Percentiles rank a stretch among this genome's conserved stretches.
These are phyloP conservation scores for Ivindomyrus marchei DNA, from an alignment of 2,113 vertebrate genomes.

Conservation along the genomic window DNA sequence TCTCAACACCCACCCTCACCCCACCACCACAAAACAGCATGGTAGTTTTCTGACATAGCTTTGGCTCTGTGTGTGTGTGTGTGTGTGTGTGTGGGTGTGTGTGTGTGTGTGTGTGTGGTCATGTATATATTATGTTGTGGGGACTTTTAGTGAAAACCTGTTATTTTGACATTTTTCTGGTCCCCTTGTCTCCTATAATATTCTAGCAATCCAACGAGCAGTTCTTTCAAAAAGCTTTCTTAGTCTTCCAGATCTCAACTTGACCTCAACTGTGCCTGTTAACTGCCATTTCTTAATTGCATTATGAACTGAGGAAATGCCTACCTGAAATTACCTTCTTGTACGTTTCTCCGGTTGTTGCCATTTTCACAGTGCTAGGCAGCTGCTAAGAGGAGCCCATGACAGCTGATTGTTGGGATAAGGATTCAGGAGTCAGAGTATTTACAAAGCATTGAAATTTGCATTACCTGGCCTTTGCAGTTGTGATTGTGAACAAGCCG, in stretches of 20 bases:
- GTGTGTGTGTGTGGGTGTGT: not conserved
- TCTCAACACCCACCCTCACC: no score
- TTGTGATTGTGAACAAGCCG: not conserved
- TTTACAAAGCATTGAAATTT: not conserved
- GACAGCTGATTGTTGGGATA: not conserved
- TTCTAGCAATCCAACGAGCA: not conserved
- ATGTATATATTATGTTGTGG: not conserved
- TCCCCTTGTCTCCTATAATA: not conserved
- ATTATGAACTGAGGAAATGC: not conserved
- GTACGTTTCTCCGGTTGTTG: not conserved
- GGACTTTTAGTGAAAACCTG: no score
- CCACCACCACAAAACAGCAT: no score
- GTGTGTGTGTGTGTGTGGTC: not conserved
- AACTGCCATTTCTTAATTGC: not conserved
- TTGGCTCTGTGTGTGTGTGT: not conserved
- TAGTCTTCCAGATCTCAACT: no score
- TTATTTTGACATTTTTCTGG: no score
- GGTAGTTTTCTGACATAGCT: no score
- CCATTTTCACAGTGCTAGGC: not conserved
- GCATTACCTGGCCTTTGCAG: not conserved
- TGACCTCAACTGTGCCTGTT: not conserved
- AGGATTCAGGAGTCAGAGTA: not conserved
- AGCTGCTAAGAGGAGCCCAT: not conserved
- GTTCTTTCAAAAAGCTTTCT: not conserved
- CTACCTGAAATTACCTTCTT: not conserved